These are phyloP conservation scores for Mythimna ferrago DNA, from an alignment of 2,888 invertebrate genomes.

Conservation along the genomic window DNA sequence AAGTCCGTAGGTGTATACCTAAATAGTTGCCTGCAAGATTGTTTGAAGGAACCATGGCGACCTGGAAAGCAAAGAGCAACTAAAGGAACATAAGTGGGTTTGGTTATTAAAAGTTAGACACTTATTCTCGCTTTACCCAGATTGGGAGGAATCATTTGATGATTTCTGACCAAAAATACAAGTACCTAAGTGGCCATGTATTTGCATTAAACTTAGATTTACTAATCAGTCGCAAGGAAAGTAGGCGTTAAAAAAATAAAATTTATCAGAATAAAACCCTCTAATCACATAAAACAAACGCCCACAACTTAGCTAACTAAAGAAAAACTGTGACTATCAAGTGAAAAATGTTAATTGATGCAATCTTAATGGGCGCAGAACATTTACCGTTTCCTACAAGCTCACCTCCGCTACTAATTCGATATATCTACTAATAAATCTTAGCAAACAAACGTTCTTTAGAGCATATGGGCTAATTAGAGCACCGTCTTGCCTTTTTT, in stretches of 20 bases:
- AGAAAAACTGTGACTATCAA: constrained; percentile 28
- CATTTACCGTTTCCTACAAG: constrained; percentile 58
- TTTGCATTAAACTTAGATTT: too few relatives aligned
- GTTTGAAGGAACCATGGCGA: too few relatives aligned
- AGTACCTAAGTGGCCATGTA: too few relatives aligned
- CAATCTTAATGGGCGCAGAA: constrained; percentile 54
- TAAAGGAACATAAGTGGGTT: too few relatives aligned
- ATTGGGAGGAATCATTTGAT: too few relatives aligned
- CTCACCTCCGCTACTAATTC: constrained; percentile 49
- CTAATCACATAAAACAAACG: neutral
- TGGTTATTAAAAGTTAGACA: too few relatives aligned
- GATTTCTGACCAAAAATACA: too few relatives aligned
- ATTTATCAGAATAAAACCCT: constrained; percentile 1
- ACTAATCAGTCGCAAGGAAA: too few relatives aligned
- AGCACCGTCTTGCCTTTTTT: constrained; percentile 50
- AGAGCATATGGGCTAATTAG: constrained; percentile 53
- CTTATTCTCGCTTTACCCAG: too few relatives aligned
- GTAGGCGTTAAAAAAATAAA: too few relatives aligned
- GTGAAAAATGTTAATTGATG: constrained; percentile 52
- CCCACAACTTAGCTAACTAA: neutral
- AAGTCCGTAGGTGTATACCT: neutral
- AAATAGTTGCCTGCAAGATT: too few relatives aligned
- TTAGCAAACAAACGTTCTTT: constrained; percentile 47
- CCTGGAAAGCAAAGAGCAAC: too few relatives aligned
- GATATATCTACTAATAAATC: constrained; percentile 61